These are phyloP conservation scores for Chlorodrepanis virens DNA, from an alignment of 2,113 vertebrate genomes.

Conservation along the genomic window DNA sequence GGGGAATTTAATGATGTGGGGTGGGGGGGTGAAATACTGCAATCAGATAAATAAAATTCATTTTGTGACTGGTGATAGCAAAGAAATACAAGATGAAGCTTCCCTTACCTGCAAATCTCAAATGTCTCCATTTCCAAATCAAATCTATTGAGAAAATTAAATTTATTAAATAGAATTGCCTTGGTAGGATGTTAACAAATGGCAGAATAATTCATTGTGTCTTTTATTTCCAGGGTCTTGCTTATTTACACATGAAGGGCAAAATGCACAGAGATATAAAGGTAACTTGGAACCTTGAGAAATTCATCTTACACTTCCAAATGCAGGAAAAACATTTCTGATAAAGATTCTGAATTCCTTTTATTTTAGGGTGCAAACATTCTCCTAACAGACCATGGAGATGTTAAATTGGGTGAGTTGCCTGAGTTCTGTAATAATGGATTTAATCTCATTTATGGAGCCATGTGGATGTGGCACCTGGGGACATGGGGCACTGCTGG, in stretches of 20 bases:
- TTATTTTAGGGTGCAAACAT: constrained; percentile 92
- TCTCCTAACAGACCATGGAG: constrained; percentile 91
- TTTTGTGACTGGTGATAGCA: not conserved
- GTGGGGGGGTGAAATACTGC: not conserved
- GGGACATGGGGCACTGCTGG: not conserved
- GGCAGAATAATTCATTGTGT: not conserved
- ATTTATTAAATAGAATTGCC: not conserved
- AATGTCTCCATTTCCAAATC: not conserved
- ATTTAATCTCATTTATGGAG: not conserved
- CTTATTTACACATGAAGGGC: constrained; percentile 92
- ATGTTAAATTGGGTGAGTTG: constrained; percentile 93
- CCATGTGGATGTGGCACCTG: not conserved
- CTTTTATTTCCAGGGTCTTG: constrained; percentile 82
- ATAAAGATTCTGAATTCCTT: not conserved
- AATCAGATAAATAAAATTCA: not conserved
- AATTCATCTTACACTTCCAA: not conserved
- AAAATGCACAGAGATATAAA: constrained; percentile 99
- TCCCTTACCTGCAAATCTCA: not conserved
- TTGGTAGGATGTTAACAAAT: not conserved
- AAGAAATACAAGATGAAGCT: not conserved
- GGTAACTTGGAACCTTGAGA: constrained; percentile 73
- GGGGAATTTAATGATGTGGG: not conserved
- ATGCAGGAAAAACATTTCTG: not conserved
- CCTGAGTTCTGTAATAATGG: accelerated
- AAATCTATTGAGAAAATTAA: not conserved